Evolutionary conservation across 92 coral and sea anemone genomes (phyloP).

Genomic region (Isaurus tuberculatus): DNA sequence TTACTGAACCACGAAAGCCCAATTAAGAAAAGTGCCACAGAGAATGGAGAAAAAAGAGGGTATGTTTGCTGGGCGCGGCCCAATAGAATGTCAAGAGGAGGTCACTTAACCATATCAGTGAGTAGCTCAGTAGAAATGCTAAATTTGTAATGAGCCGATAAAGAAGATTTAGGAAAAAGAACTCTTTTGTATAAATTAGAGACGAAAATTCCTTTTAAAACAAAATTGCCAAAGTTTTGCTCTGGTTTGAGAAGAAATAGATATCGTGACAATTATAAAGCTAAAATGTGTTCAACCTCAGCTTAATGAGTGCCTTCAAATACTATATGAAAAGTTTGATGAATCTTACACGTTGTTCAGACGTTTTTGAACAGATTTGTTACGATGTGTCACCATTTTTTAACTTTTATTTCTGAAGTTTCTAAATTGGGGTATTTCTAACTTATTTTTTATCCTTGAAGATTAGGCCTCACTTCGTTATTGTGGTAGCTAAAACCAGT

Average conservation of each 20-base stretch:
- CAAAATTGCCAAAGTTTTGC: not conserved
- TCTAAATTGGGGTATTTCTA: no score
- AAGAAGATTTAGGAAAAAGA: no score
- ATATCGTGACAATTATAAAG: constrained; percentile 2
- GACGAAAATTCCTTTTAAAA: no score
- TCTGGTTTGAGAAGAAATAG: not conserved
- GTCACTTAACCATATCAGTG: not conserved
- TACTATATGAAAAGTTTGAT: no score
- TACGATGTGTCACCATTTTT: no score
- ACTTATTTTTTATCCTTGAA: no score
- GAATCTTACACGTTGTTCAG: no score
- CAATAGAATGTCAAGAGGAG: not conserved
- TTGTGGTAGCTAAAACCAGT: not conserved
- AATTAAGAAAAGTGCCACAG: not conserved
- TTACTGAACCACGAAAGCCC: not conserved
- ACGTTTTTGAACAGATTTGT: no score
- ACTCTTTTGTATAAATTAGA: not conserved
- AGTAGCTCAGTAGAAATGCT: not conserved
- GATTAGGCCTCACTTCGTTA: no score
- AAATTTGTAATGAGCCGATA: not conserved
- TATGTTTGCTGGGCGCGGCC: not conserved
- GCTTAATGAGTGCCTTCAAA: no score
- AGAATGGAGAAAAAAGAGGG: not conserved
- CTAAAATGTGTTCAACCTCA: not conserved
- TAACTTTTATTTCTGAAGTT: no score